A percentile compares a stretch with the other conserved stretches of the same genome.
Conservation (phyloP, 2,797 vertebrate genomes). For the Alosa sapidissima region DNA sequence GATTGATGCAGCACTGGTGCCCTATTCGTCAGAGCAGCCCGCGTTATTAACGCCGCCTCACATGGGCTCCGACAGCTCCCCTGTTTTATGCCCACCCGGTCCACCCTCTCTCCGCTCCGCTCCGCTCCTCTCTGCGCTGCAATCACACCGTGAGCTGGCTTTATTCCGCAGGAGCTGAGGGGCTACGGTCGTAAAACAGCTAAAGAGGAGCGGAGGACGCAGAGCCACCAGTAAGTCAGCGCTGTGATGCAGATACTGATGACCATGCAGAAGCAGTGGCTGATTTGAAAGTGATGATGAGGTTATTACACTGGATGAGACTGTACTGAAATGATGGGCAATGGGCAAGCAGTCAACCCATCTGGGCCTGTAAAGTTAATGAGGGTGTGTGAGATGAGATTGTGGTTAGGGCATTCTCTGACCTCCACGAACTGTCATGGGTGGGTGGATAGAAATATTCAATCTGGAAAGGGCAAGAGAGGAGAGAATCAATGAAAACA, state of each 20-base stretch:
- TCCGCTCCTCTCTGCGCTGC: neutral
- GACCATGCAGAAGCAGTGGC: neutral
- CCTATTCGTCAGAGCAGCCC: neutral
- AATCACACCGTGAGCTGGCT: neutral
- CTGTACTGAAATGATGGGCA: neutral
- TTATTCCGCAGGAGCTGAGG: neutral
- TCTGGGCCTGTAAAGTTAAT: conserved; percentile 1
- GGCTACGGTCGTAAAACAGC: neutral
- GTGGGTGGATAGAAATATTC: neutral
- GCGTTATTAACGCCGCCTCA: neutral
- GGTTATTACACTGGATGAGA: neutral
- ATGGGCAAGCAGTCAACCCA: neutral
- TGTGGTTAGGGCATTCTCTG: neutral
- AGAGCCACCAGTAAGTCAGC: neutral
- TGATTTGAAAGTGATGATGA: conserved; percentile 5
- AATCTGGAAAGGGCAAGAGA: neutral
- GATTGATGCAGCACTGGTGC: neutral
- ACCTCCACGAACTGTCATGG: neutral
- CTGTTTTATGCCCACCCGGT: neutral
- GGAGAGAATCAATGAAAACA: neutral
- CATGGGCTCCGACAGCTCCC: neutral
- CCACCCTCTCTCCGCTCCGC: neutral
- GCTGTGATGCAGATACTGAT: neutral
- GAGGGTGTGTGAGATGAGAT: neutral
- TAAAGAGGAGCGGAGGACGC: neutral